Evolutionary conservation across 2,797 vertebrate species (phyloP), one percentile per base, ranked within the genome.

Genomic region (Pipistrellus kuhlii): DNA sequence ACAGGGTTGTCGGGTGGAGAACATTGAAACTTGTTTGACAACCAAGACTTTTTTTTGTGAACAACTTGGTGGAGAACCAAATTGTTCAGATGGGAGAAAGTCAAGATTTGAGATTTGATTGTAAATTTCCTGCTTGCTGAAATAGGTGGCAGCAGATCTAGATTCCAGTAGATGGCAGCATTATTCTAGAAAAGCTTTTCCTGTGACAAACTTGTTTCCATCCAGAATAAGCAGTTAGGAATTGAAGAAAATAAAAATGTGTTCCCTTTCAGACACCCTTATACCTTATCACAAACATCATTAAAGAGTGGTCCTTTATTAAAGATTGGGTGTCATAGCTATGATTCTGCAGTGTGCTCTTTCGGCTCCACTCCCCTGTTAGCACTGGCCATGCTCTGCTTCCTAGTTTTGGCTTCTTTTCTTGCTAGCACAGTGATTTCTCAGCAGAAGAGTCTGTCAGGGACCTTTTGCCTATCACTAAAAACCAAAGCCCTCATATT

Each of bases 161-260:
- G n/a, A 30, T 18, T 48, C n/a, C 76, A 41, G 1, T 12, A 94
- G 91, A 64, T 75, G 92, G 95, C 96, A 95, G 82, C 92, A 44
- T 90, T 82, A 38, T 41, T 92, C 41, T 94, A 15, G 59, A 32
- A 88, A 87, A 85, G 76, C 51, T 95, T 85, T 77, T 86, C 10
- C 7, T 91, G 6, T 64, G 64, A 53, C 55, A 80, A 44, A 71
- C 51, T 81, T 53, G 32, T 66, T 77, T 25, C 59, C 18, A 30
- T 72, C 59, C 25, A 66, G 77, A 85, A 41, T 25, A 77, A 90
- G 62, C 68, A 85, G 48, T n/a, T 38, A 44, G 51, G 72, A 25
- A 35, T n/a, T 89, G 62, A 88, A 89, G 78, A 73, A 57, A 93
- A 57, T 35, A 46, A 53, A 68, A 59, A 89, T 12, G 1, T 68